phyloP scores from a whole-genome alignment of 23 tunicate species.

The Trididemnum clinides region DNA sequence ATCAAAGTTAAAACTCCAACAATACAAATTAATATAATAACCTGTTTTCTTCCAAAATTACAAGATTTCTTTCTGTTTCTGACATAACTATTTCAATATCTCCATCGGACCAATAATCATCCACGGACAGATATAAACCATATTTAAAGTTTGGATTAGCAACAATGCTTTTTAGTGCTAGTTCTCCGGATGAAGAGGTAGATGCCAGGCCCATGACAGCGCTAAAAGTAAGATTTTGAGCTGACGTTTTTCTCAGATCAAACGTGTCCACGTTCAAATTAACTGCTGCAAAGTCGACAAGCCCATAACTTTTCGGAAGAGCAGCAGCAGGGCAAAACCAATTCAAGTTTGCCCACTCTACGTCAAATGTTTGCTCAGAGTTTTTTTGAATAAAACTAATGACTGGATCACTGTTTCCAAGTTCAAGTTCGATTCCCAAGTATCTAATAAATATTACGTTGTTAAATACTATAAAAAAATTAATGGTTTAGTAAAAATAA shows the following conservation, averaged over 20 bases:
- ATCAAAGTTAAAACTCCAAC: no score
- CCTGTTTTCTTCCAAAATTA: background rate
- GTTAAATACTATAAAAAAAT: no score
- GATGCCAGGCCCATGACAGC: background rate
- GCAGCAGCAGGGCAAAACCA: background rate
- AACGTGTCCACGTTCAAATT: background rate
- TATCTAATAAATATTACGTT: conserved; percentile 4
- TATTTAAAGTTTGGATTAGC: background rate
- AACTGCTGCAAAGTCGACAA: background rate
- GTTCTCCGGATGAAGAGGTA: background rate
- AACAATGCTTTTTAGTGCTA: background rate
- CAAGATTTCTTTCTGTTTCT: background rate
- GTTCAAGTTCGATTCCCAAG: conserved; percentile 19
- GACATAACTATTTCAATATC: background rate
- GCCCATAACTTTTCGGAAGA: background rate
- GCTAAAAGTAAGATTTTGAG: background rate
- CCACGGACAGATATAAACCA: background rate
- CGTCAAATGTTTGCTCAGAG: background rate
- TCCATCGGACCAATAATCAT: background rate
- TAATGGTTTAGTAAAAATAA: no score
- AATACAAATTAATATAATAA: no score
- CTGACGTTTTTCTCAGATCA: background rate
- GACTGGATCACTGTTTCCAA: conserved; percentile 4
- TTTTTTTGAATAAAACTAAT: background rate
- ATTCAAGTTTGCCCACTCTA: background rate